Base-by-base conservation (phyloP, 2,888 invertebrate species). In the Cosmia trapezina region DNA sequence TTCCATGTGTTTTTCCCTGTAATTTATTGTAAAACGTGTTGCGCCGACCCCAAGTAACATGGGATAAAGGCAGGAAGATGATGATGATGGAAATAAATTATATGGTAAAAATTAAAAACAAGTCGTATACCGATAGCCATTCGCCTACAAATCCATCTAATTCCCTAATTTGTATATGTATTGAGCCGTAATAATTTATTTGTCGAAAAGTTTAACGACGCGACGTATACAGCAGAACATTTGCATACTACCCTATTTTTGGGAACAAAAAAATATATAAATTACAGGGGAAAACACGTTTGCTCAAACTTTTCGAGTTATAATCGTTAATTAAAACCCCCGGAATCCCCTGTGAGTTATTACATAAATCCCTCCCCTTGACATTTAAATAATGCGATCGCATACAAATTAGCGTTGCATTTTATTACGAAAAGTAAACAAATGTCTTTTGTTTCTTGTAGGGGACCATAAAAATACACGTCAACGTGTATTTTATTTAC, bases 261-360 rank as follows among this genome's bases (percentile, higher is more conserved):
- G 17, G 59, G 54, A 53, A 63, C 65, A 72, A 78, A 78, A 81
- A 77, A 75, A 79, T 56, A 84, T 73, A 83, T 80, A 83, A 84
- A 85, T 83, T 78, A 81, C 72, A 78, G 70, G 74, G 74, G 78
- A 85, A 87, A 88, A 87, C 87, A 88, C 83, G 83, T 84, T 83
- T 83, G 85, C 86, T 82, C 85, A 84, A 90, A 89, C 85, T 90
- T 91, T 89, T 83, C 78, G 82, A 90, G 85, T 90, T 90, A 90
- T 91, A 91, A 91, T 91, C 91, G 90, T 90, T 92, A 91, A 91
- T 92, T 92, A 91, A 92, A 90, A 84, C 88, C 89, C 88, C 81
- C 81, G 73, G 82, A 86, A 88, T 89, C 88, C 88, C 90, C 73
- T 71, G 86, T 91, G 89, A 92, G 85, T 89, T 92, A 92, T 92